Conservation (phyloP, 2,113 vertebrate genomes). For the Naja naja region DNA sequence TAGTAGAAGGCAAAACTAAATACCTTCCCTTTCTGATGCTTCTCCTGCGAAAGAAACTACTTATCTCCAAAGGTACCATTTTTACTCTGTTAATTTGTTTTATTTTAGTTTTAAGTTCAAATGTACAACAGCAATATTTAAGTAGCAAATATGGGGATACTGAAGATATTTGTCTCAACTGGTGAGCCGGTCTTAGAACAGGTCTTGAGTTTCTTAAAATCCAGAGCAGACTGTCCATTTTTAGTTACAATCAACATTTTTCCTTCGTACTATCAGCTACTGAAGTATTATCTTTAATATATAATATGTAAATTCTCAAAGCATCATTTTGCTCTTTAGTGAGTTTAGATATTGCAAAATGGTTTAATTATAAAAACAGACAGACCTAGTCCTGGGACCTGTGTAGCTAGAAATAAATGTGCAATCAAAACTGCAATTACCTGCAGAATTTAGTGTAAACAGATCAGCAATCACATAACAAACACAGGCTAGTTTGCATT, state of each 20-base stretch:
- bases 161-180: constrained; percentile 74
- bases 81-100: constrained; percentile 61
- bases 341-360: constrained; percentile 92
- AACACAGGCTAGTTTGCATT: constrained; percentile 98
- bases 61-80: constrained; percentile 52
- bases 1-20: not conserved
- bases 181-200: constrained; percentile 74
- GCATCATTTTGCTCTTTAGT: constrained; percentile 85
- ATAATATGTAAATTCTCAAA: constrained; percentile 85
- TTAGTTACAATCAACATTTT: constrained; percentile 66
- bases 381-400: constrained; percentile 90
- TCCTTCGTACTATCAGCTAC: constrained; percentile 64
- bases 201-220: constrained; percentile 77
- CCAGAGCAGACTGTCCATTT: constrained; percentile 75
- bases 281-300: constrained; percentile 78
- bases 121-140: constrained; percentile 58
- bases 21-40: constrained; percentile 7
- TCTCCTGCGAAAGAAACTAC: constrained; percentile 29
- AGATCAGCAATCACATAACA: constrained; percentile 96
- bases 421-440: constrained; percentile 99
- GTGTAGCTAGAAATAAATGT: constrained; percentile 93
- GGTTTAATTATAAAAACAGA: constrained; percentile 95
- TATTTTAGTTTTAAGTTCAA: constrained; percentile 67
- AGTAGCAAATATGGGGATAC: constrained; percentile 73
- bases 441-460: constrained; percentile 99